Percentiles rank a stretch among this genome's conserved stretches.
These are phyloP conservation scores for Typhlomys cinereus DNA, from an alignment of 2,113 vertebrate genomes.

Conservation along the genomic window DNA sequence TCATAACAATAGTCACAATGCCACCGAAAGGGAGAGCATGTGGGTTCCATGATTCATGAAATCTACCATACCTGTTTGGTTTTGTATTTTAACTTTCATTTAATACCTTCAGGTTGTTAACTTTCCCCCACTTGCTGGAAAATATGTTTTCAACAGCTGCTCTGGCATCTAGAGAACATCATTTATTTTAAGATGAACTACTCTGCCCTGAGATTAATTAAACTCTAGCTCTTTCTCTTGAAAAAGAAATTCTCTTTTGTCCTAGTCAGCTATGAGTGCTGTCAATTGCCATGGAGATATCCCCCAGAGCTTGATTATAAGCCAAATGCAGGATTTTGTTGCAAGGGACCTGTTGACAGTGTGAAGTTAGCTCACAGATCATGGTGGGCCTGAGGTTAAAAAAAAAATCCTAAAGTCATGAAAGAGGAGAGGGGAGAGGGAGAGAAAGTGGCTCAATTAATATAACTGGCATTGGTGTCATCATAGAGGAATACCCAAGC, in stretches of 20 bases:
- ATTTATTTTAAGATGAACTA: constrained; percentile 67
- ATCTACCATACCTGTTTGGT: constrained; percentile 36
- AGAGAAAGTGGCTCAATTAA: constrained; percentile 35
- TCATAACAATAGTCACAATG: not conserved
- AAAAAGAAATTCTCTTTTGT: constrained; percentile 61
- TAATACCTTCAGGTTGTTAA: constrained; percentile 43
- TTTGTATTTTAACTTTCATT: constrained; percentile 43
- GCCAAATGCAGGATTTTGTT: constrained; percentile 34
- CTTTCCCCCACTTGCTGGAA: constrained; percentile 53
- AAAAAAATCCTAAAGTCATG: constrained; percentile 30
- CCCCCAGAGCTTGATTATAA: constrained; percentile 41
- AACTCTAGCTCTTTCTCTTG: constrained; percentile 45
- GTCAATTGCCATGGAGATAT: constrained; percentile 22
- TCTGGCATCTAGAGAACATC: constrained; percentile 51
- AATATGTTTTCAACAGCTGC: constrained; percentile 62
- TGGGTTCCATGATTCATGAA: not conserved
- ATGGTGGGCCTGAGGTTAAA: not conserved
- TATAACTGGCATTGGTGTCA: not conserved
- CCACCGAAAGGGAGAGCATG: not conserved
- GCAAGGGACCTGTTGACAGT: constrained; percentile 31
- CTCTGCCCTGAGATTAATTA: constrained; percentile 66
- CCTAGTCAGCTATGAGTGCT: constrained; percentile 34
- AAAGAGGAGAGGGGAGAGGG: not conserved
- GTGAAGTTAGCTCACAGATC: constrained; percentile 6
- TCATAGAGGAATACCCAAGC: constrained; percentile 74